Percentiles rank a stretch among this genome's conserved stretches.
Evolutionary conservation across 2,113 vertebrate genomes (phyloP).

Genomic region (Micromys minutus): DNA sequence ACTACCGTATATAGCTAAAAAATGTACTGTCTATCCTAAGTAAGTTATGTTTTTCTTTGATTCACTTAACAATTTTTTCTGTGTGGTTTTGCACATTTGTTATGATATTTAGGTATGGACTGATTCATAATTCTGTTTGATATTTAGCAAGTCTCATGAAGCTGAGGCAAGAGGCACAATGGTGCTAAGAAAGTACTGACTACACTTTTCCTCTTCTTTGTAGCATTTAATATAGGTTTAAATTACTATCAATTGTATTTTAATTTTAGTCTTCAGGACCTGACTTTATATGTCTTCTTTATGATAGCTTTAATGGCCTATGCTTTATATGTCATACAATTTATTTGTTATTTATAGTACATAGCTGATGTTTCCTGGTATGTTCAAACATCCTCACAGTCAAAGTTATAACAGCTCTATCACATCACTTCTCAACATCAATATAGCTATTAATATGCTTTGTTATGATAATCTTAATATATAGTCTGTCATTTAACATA

Average conservation of each 20-base stretch:
- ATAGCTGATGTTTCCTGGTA: neutral
- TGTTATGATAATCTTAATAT: neutral
- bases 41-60: conserved; percentile 21
- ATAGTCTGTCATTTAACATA: neutral
- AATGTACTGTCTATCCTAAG: neutral
- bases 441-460: neutral
- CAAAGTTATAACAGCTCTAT: neutral
- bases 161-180: neutral
- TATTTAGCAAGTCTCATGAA: neutral
- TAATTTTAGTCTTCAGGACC: neutral
- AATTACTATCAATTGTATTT: neutral
- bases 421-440: neutral
- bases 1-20: neutral
- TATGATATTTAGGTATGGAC: neutral
- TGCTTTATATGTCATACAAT: neutral
- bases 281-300: neutral
- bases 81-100: conserved; percentile 26
- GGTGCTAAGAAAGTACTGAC: neutral
- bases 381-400: neutral
- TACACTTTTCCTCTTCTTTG: neutral
- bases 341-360: neutral
- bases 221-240: neutral
- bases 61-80: conserved; percentile 1
- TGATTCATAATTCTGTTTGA: neutral
- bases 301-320: neutral